A percentile compares a stretch with the other conserved stretches of the same genome.
These are phyloP conservation scores for Caenorhabditis wallacei DNA, from an alignment of 2,888 invertebrate genomes.

Conservation along the genomic window DNA sequence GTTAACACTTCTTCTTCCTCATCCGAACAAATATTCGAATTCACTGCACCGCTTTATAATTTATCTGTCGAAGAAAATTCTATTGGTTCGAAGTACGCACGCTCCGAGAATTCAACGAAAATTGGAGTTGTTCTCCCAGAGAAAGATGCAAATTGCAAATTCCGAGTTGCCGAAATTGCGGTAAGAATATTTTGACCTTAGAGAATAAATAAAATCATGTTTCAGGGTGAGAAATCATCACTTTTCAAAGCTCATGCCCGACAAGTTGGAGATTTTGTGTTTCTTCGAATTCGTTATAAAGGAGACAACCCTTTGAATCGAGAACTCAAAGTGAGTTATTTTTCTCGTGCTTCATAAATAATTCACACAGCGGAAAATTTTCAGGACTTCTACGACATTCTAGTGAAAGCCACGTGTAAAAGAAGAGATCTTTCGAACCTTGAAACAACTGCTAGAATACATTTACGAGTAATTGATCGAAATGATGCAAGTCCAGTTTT, in stretches of 20 bases:
- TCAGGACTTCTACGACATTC: slow-evolving; percentile 83
- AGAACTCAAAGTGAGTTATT: slow-evolving; percentile 89
- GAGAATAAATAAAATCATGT: background rate
- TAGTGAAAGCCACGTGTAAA: slow-evolving; percentile 87
- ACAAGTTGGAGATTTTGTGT: slow-evolving; percentile 94
- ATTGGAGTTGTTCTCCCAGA: slow-evolving; percentile 89
- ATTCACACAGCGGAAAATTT: too few relatives aligned
- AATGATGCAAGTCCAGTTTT: slow-evolving; percentile 94
- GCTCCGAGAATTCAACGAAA: slow-evolving; percentile 86
- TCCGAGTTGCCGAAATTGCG: slow-evolving; percentile 87
- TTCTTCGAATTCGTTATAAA: slow-evolving; percentile 92
- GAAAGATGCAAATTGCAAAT: slow-evolving; percentile 86
- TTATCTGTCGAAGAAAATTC: slow-evolving; percentile 92
- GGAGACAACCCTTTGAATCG: slow-evolving; percentile 94
- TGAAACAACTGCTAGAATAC: slow-evolving; percentile 79
- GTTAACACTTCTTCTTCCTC: slow-evolving; percentile 18
- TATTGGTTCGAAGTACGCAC: slow-evolving; percentile 67
- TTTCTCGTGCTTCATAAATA: background rate
- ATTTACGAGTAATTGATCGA: slow-evolving; percentile 83
- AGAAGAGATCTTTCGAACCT: slow-evolving; percentile 84
- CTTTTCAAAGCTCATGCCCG: slow-evolving; percentile 76
- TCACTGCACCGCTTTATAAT: slow-evolving; percentile 90
- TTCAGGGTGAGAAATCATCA: slow-evolving; percentile 64
- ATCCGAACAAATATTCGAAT: slow-evolving; percentile 86
- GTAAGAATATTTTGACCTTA: slow-evolving; percentile 15